Conservation (phyloP, 2,888 invertebrate species). For the Meliscaeva auricollis region DNA sequence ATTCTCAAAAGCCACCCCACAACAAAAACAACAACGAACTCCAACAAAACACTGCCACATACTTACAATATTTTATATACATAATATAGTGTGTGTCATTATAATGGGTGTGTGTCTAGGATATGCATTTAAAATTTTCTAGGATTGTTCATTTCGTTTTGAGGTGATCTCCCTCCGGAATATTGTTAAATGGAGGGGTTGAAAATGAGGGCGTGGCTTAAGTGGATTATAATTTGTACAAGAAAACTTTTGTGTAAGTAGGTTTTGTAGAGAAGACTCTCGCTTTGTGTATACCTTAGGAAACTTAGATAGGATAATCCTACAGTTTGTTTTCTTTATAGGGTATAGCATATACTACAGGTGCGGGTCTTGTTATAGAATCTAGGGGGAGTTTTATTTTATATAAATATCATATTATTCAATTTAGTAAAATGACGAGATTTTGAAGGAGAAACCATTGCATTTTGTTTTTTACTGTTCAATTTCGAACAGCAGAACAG, state of each 20-base stretch:
- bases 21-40: background rate
- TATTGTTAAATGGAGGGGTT: constrained; percentile 15
- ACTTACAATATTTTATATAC: background rate
- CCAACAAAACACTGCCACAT: constrained; percentile 5
- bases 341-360: background rate
- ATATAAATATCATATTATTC: too few species aligned
- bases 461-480: too few species aligned
- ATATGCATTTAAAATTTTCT: constrained; percentile 47
- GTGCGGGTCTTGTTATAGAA: background rate
- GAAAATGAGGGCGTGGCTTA: constrained; percentile 34
- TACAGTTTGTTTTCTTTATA: constrained; percentile 44
- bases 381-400: background rate
- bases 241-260: constrained; percentile 51
- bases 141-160: constrained; percentile 65
- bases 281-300: constrained; percentile 26
- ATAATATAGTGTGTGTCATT: too few species aligned
- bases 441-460: too few species aligned
- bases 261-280: constrained; percentile 29
- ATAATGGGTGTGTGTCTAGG: constrained; percentile 20
- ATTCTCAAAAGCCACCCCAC: background rate
- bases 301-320: constrained; percentile 35
- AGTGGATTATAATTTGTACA: constrained; percentile 69
- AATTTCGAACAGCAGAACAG: too few species aligned
- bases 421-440: too few species aligned
- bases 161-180: constrained; percentile 18